These are phyloP conservation scores for Chromobotia macracanthus DNA, from an alignment of 2,797 vertebrate genomes.

Conservation along the genomic window DNA sequence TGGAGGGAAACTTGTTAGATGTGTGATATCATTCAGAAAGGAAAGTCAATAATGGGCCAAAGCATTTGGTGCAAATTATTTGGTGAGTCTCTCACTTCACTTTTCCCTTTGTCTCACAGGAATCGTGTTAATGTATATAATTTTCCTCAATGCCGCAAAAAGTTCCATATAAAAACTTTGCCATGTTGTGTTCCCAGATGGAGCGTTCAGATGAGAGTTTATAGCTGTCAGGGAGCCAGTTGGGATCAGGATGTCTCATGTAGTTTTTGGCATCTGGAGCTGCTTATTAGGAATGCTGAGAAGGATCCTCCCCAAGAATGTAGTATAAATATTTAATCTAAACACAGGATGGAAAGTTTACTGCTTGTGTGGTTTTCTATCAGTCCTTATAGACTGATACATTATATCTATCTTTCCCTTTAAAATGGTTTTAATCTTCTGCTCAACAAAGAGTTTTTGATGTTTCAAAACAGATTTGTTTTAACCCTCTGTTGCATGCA, in stretches of 20 bases:
- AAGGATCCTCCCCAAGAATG: slow-evolving; percentile 59
- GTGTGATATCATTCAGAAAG: slow-evolving; percentile 23
- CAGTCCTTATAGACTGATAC: slow-evolving; percentile 6
- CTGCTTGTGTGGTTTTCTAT: slow-evolving; percentile 43
- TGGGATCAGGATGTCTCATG: slow-evolving; percentile 57
- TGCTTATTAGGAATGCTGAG: slow-evolving; percentile 56
- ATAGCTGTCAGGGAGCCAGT: slow-evolving; percentile 54
- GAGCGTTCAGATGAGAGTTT: slow-evolving; percentile 50
- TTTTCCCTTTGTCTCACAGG: slow-evolving; percentile 45
- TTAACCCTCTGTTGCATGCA: background rate
- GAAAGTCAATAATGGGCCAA: slow-evolving; percentile 40
- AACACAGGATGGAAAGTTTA: slow-evolving; percentile 55
- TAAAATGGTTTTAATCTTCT: slow-evolving; percentile 13
- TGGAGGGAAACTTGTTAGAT: slow-evolving; percentile 20
- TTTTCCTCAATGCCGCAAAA: slow-evolving; percentile 48
- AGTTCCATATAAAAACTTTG: slow-evolving; percentile 57
- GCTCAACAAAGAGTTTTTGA: background rate
- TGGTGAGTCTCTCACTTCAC: slow-evolving; percentile 48
- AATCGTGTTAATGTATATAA: slow-evolving; percentile 42
- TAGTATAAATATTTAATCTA: slow-evolving; percentile 67
- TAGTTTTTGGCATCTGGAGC: slow-evolving; percentile 50
- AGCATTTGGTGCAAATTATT: slow-evolving; percentile 55
- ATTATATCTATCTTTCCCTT: slow-evolving; percentile 6
- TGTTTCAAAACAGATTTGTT: slow-evolving; percentile 2
- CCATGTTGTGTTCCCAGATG: slow-evolving; percentile 56